Evolutionary conservation across 1,140 invertebrate species (phyloP), one percentile per base, ranked within the genome.

Genomic region (Hypsibius dujardini): DNA sequence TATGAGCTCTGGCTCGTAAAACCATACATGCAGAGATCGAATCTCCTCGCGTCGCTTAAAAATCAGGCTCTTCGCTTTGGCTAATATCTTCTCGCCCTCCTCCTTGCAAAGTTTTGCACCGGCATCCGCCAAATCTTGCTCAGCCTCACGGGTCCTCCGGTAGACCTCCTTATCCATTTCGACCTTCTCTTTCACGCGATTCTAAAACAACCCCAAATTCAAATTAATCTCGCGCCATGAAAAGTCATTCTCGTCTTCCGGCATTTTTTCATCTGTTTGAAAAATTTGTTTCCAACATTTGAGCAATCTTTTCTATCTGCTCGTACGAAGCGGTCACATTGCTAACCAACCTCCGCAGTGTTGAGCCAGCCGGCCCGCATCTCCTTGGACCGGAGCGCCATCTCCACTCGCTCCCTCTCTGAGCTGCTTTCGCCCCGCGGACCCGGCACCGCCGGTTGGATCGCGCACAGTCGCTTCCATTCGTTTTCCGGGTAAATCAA

Each of bases 31-130:
- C 7, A 7, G 50, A n/a, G 50, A n/a, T 7, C 7, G 7, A 56
- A 7, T 56, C 50, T 7, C 50, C n/a, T 56, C n/a, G n/a, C 50
- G 7, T 56, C 7, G 7, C 7, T 7, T 56, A 56, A 7, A 56
- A 56, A n/a, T 7, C n/a, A 56, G 7, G 7, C n/a, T 7, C 50
- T 7, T 56, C n/a, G 50, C n/a, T 7, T 56, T 56, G 7, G 50
- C 50, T 7, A 56, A 56, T 56, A 56, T 56, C 50, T 56, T 56
- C 50, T n/a, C 50, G 50, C n/a, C 50, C 7, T 56, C 50, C 50
- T 7, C 7, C 50, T 7, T 56, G n/a, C n/a, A 7, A 56, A 7
- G 50, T 56, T 7, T n/a, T 56, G 7, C n/a, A 56, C 50, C 50
- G n/a, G n/a, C n/a, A 56, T 7, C 50, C 50, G 7, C n/a, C 7